A percentile compares a stretch with the other conserved stretches of the same genome.
Evolutionary conservation across 2,113 vertebrate genomes (phyloP).

Genomic region (Cettia cetti): DNA sequence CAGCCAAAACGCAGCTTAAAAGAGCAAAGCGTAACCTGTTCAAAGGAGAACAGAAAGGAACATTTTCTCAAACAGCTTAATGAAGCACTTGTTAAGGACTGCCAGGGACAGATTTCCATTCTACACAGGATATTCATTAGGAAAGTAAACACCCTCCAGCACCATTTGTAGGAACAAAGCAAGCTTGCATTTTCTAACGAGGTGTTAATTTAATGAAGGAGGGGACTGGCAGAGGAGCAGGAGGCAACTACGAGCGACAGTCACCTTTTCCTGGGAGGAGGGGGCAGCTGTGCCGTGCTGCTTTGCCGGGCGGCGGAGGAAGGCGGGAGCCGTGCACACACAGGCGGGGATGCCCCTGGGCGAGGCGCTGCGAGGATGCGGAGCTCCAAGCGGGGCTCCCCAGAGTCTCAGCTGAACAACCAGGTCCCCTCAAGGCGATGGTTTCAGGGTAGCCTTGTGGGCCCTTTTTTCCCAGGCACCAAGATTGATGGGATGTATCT

Average conservation of each 20-base stretch:
- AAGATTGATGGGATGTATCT: neutral
- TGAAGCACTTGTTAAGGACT: conserved; percentile 59
- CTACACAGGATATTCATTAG: conserved; percentile 57
- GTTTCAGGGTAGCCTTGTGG: neutral
- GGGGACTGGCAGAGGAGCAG: neutral
- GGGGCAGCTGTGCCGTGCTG: neutral
- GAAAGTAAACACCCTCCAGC: conserved; percentile 52
- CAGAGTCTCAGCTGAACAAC: neutral
- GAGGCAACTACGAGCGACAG: neutral
- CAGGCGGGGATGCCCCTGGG: neutral
- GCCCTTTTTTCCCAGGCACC: neutral
- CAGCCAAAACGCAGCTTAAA: conserved; percentile 48
- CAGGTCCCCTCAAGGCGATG: neutral
- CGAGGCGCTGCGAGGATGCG: neutral
- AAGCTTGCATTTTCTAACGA: conserved; percentile 36
- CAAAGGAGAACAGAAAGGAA: conserved; percentile 55
- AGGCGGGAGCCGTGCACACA: rapidly evolving
- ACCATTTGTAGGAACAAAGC: conserved; percentile 52
- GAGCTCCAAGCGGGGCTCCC: neutral
- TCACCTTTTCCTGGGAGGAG: neutral
- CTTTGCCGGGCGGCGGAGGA: neutral
- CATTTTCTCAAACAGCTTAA: conserved; percentile 57
- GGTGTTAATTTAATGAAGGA: conserved; percentile 62
- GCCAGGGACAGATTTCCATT: conserved; percentile 64
- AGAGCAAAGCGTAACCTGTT: conserved; percentile 49